Evolutionary conservation across 2,888 invertebrate species (phyloP).

Genomic region (Imbricaverruca yamaguchii): DNA sequence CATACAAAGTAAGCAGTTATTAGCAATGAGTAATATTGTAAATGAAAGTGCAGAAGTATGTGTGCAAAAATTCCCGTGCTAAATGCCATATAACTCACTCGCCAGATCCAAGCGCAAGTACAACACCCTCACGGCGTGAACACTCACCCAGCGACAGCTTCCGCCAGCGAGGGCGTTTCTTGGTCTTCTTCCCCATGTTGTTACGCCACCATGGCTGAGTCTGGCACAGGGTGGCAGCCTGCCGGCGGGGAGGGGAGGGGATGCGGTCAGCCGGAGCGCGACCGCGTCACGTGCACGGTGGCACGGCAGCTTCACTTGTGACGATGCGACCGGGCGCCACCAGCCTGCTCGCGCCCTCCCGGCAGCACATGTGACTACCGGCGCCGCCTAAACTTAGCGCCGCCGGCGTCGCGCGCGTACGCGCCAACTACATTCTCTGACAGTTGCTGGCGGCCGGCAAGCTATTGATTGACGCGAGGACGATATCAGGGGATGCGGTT

Average conservation of each 20-base stretch:
- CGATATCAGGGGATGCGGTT: neutral
- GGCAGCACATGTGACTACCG: constrained; percentile 6
- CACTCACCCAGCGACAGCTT: constrained; percentile 6
- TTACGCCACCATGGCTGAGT: neutral
- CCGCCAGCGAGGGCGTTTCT: constrained; percentile 16
- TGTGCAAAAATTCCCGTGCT: too few relatives aligned
- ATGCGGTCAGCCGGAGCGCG: neutral
- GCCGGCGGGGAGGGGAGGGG: neutral
- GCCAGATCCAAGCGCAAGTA: too few relatives aligned
- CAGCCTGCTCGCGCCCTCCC: neutral
- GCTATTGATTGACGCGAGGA: neutral
- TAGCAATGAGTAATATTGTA: too few relatives aligned
- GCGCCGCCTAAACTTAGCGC: constrained; percentile 5
- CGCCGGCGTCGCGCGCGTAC: neutral
- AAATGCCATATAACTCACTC: too few relatives aligned
- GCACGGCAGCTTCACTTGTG: neutral
- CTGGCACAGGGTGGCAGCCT: neutral
- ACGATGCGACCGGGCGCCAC: neutral
- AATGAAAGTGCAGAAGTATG: too few relatives aligned
- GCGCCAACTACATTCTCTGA: neutral
- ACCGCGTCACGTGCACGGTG: neutral
- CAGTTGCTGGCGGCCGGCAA: neutral
- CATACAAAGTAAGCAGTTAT: too few relatives aligned
- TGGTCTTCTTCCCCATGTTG: constrained; percentile 11
- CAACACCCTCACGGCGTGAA: too few relatives aligned